Evolutionary conservation across 2,888 invertebrate genomes (phyloP), one percentile per base, ranked within the genome.

Genomic region (Ectropis crepuscularia): DNA sequence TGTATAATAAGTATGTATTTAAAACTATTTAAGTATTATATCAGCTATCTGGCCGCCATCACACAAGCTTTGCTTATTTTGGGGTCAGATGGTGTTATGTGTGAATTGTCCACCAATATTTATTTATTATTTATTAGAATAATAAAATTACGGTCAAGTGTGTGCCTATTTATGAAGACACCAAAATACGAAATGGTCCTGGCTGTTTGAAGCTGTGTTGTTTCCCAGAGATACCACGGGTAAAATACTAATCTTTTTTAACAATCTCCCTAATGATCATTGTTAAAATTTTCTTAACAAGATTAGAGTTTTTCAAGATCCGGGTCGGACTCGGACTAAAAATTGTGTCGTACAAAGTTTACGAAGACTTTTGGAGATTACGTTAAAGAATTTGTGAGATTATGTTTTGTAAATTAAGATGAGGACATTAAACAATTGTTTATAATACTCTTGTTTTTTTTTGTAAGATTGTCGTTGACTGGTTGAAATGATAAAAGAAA

Each of bases 231-330:
- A 61, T 51, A 51, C 49, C 58, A 42, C 46, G 43, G 61, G 50
- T 58, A 55, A 46, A 65, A 61, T 51, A 54, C 61, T 55, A 55
- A 68, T 68, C 60, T 64, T 54, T 16, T 12, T 39, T 41, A 53
- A 64, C 58, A 64, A 62, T 65, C 65, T 65, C 43, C 58, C 53
- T 69, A 69, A 69, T 67, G 63, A 65, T 57, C 61, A 65, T 70
- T 63, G 61, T 61, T 63, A 61, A 54, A 68, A 68, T 57, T 70
- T 70, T 64, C 63, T 41, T 65, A 68, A 70, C 68, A 63, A 70
- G 69, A 69, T 67, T 62, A 65, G 65, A 48, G 55, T 59, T 69
- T 67, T 69, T 59, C 58, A 39, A 28, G 36, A 57, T 41, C 39
- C 53, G 53, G 48, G 16, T 28, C 47, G 50, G 66, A 53, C 53